Conservation (phyloP, 2,888 invertebrate species). For the Alsophila aescularia region DNA sequence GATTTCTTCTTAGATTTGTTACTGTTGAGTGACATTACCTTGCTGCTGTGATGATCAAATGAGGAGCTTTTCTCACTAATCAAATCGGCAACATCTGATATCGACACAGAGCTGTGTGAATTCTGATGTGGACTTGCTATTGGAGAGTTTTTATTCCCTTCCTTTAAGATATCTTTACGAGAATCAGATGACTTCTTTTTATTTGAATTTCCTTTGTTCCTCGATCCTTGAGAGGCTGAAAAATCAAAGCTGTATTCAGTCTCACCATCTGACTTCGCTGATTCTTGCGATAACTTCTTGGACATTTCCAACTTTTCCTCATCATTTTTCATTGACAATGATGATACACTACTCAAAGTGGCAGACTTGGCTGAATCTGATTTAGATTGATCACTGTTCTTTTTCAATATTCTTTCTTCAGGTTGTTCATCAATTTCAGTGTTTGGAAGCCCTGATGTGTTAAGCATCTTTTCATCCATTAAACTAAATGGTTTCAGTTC, state of each 20-base stretch:
- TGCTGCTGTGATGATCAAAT: slow-evolving; percentile 45
- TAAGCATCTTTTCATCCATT: slow-evolving; percentile 62
- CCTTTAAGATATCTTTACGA: slow-evolving; percentile 31
- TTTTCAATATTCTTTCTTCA: slow-evolving; percentile 39
- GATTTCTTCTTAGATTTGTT: slow-evolving; percentile 45
- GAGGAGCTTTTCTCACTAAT: slow-evolving; percentile 70
- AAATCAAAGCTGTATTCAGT: slow-evolving; percentile 75
- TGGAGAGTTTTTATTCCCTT: slow-evolving; percentile 46
- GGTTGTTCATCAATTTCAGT: slow-evolving; percentile 24
- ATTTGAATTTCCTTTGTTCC: slow-evolving; percentile 46
- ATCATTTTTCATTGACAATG: slow-evolving; percentile 49
- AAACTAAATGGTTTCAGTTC: slow-evolving; percentile 70
- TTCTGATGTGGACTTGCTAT: slow-evolving; percentile 57
- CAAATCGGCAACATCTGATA: slow-evolving; percentile 77
- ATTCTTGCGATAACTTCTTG: slow-evolving; percentile 47
- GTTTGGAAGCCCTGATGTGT: slow-evolving; percentile 60
- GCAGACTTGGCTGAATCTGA: slow-evolving; percentile 48
- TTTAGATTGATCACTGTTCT: slow-evolving; percentile 41
- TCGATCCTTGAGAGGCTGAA: slow-evolving; percentile 56
- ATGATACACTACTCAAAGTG: slow-evolving; percentile 54
- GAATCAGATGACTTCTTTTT: slow-evolving; percentile 25
- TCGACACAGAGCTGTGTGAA: slow-evolving; percentile 71
- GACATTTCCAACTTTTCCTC: slow-evolving; percentile 30
- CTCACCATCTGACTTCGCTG: slow-evolving; percentile 59
- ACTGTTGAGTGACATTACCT: slow-evolving; percentile 46